Base-by-base conservation (phyloP, 2,888 invertebrate genomes). In the Melolontha melolontha region DNA sequence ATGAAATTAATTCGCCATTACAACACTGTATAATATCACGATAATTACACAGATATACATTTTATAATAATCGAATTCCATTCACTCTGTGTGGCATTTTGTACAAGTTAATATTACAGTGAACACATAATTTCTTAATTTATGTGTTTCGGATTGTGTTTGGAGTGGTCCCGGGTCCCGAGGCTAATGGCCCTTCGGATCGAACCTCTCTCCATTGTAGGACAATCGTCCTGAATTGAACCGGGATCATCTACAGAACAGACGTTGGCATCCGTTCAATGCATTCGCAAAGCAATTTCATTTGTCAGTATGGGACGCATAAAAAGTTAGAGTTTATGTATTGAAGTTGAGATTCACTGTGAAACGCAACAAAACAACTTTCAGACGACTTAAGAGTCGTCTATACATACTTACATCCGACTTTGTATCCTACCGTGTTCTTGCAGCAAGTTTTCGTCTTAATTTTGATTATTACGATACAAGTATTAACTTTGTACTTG, bases 261-360 rank as follows among this genome's bases (percentile, higher is more conserved):
- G 44, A 59, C 59, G 44, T 44, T 59, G 59, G 59, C 59, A 44
- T 59, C 44, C 42, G 44, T 59, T 47, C 59, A 59, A 44, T 44
- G 59, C 44, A 59, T 59, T 44, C 59, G 59, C 59, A 44, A 16
- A 59, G 59, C 59, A 59, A 59, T 59, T 59, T 59, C 44, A 59
- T 59, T 59, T 59, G 59, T 59, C 59, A 59, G 44, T 44, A 44
- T 12, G 27, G 14, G 34, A 59, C 12, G 44, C 59, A 44, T 59
- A 59, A 57, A 59, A 44, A 42, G 44, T n/a, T 44, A 59, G 44
- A 59, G 59, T 59, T 59, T 59, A 59, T 59, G 59, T 44, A 59
- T 44, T 44, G 44, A 12, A 8, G n/a, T 10, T 27, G 29, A 12
- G 29, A 16, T 27, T 34, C 34, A 34, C 34, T 34, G 34, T 6